Conservation (phyloP, 1,140 invertebrate species). For the Listronotus bonariensis region DNA sequence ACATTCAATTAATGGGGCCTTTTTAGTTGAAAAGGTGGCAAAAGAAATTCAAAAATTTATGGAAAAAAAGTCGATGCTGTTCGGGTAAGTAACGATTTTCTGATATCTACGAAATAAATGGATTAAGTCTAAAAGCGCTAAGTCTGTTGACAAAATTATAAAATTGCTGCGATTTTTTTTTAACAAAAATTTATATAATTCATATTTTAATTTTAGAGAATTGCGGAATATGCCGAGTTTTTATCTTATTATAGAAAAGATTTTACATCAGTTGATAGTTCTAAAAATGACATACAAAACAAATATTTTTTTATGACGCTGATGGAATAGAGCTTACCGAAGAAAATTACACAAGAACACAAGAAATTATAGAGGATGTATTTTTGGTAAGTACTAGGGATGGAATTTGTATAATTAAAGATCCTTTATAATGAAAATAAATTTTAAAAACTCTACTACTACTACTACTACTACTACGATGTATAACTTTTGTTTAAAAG, state of each 20-base stretch:
- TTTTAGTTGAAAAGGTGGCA: too few species aligned
- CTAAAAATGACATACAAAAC: conserved; percentile 20
- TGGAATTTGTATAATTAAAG: too few species aligned
- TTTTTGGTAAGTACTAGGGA: conserved; percentile 24
- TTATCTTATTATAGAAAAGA: conserved; percentile 47
- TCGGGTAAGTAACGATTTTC: not conserved
- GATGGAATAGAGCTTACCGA: conserved; percentile 41
- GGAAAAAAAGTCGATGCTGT: too few species aligned
- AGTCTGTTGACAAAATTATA: too few species aligned
- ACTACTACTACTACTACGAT: too few species aligned
- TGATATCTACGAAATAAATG: too few species aligned
- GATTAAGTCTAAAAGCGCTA: too few species aligned
- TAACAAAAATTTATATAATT: not conserved
- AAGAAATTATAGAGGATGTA: conserved; percentile 39
- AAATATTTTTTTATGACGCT: conserved; percentile 42
- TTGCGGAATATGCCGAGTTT: conserved; percentile 48
- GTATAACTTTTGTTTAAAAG: too few species aligned
- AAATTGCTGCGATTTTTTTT: too few species aligned
- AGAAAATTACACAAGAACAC: conserved; percentile 22
- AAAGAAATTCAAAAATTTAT: too few species aligned
- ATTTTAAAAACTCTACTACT: conserved; percentile 16
- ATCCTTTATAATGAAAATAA: not conserved
- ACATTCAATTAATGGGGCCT: too few species aligned
- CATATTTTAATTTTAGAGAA: conserved; percentile 40
- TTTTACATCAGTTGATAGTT: conserved; percentile 9